Base-by-base conservation (phyloP, 2,888 invertebrate genomes). In the Hemithea aestivaria region DNA sequence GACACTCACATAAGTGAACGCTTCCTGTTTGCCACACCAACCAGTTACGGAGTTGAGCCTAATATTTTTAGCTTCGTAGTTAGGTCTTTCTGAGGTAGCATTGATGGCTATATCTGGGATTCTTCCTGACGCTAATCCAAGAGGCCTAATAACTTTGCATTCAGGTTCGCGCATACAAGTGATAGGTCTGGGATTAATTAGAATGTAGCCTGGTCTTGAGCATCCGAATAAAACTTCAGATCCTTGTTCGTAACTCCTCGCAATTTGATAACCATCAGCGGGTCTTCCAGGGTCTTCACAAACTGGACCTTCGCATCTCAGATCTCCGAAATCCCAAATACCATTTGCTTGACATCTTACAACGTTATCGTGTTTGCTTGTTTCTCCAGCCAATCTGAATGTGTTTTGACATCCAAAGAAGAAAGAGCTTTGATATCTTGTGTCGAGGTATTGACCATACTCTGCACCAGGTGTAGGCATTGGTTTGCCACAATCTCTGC, bases 1-100 rank as follows among this genome's bases (percentile, higher is more conserved):
- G 0, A 98, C 97, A 63, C 96, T 97, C 5, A 97, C 95, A 62
- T 97, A 98, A 0, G 97, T 97, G 65, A 98, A 97, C 0, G 97
- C 95, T 83, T 98, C 98, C 82, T 96, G 95, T 63, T 96, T 97
- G n/a, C 96, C 96, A 77, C 97, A 97, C 97, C 97, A 97, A 9
- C 97, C 97, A 27, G 97, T 97, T 2, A 96, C 96, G 0, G 97
- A 96, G 69, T 96, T 96, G 21, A 97, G 82, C 20, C 97, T 90
- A 7, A 97, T 92, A 66, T 97, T 96, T 69, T 89, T 92, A 0
- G 96, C 96, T 88, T 96, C 96, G 68, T 96, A 96, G 65, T 96
- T 96, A 11, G 96, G 95, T 63, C 96, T 89, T 79, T 96, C 96
- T 7, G 97, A 97, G 0, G 97, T 97, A 0, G 96, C 96, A 68